These are phyloP conservation scores for Nannoperca australis DNA, from an alignment of 2,797 vertebrate genomes.

Conservation along the genomic window DNA sequence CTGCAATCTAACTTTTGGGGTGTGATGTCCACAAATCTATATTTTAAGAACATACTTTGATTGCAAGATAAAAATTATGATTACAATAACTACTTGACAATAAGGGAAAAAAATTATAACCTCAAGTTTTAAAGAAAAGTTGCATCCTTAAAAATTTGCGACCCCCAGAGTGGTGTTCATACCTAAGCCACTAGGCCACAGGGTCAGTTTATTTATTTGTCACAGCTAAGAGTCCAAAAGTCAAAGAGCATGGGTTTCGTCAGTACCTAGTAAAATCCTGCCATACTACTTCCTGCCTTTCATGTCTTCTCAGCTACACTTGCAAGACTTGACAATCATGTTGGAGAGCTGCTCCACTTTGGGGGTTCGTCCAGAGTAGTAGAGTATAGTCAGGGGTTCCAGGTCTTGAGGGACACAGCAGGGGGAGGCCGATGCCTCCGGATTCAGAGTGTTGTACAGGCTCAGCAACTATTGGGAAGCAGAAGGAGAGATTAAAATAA, in stretches of 20 bases:
- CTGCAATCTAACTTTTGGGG: conserved; percentile 27
- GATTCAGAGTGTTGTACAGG: conserved; percentile 95
- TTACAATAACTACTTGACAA: conserved; percentile 32
- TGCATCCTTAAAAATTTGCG: conserved; percentile 46
- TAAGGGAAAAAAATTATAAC: conserved; percentile 16
- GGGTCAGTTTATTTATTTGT: conserved; percentile 70
- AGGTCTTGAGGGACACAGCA: conserved; percentile 96
- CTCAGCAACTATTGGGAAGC: conserved; percentile 89
- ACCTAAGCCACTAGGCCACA: conserved; percentile 65
- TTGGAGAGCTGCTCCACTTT: conserved; percentile 98
- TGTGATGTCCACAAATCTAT: conserved; percentile 43
- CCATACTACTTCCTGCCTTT: conserved; percentile 38
- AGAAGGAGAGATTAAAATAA: conserved; percentile 18
- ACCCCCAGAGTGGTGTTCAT: conserved; percentile 69
- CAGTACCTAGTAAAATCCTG: conserved; percentile 68
- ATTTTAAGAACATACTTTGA: conserved; percentile 23
- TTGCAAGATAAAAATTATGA: conserved; percentile 9
- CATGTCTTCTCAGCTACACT: conserved; percentile 92
- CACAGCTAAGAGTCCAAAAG: conserved; percentile 76
- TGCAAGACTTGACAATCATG: conserved; percentile 98
- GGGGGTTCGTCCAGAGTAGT: conserved; percentile 94
- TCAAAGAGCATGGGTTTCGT: conserved; percentile 53
- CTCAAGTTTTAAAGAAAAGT: conserved; percentile 50
- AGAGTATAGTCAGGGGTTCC: conserved; percentile 95
- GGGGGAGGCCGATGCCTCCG: conserved; percentile 92